These are phyloP conservation scores for Zygaena filipendulae DNA, from an alignment of 2,888 invertebrate species.

Conservation along the genomic window DNA sequence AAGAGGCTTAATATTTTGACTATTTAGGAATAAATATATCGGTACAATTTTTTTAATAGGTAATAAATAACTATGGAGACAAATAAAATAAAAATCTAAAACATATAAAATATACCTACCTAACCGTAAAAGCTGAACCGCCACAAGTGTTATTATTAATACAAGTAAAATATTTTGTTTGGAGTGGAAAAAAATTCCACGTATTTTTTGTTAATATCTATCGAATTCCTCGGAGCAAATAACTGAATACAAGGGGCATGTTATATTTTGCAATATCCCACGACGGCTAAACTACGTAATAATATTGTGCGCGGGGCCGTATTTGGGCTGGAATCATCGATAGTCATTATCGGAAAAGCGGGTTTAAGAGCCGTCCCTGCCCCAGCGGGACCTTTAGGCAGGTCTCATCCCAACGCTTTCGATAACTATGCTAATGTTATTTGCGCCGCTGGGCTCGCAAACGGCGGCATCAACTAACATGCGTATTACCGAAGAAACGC, in stretches of 20 bases:
- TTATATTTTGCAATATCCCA: constrained; percentile 57
- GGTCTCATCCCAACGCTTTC: constrained; percentile 63
- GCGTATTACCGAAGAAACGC: constrained; percentile 32
- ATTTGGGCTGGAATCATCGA: constrained; percentile 62
- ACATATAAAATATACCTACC: no score
- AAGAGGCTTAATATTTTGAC: no score
- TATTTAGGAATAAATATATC: no score
- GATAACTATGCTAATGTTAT: constrained; percentile 69
- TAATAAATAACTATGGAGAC: no score
- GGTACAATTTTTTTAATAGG: no score
- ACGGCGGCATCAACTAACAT: constrained; percentile 50
- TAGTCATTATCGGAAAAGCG: constrained; percentile 67
- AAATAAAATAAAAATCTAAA: no score
- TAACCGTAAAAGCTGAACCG: no score
- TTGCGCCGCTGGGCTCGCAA: constrained; percentile 60
- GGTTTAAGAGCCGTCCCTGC: constrained; percentile 59
- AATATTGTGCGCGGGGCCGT: constrained; percentile 57
- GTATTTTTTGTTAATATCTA: no score
- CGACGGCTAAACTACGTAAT: constrained; percentile 57
- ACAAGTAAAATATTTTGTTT: no score
- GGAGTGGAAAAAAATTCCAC: no score
- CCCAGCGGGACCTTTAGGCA: constrained; percentile 59
- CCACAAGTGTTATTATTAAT: no score
- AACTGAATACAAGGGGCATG: constrained; percentile 44
- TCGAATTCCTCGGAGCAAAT: constrained; percentile 36